Conservation (phyloP, 1,140 invertebrate species). For the Ceratitis capitata region DNA sequence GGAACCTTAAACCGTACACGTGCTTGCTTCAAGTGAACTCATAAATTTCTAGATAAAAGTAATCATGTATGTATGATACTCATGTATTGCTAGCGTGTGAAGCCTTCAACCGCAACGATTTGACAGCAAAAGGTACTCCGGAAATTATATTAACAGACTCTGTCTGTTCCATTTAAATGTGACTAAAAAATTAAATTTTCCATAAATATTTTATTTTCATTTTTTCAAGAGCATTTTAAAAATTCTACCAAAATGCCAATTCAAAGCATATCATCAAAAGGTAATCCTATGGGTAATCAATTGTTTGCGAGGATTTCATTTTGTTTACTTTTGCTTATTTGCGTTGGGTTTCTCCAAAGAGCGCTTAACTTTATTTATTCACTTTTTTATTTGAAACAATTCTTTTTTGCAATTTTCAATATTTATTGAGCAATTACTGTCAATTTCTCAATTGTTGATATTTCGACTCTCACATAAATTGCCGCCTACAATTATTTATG, state of each 20-base stretch:
- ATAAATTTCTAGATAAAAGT: no score
- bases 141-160: no score
- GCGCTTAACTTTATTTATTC: not conserved
- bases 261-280: not conserved
- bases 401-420: not conserved
- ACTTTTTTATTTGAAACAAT: not conserved
- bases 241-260: not conserved
- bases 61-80: no score
- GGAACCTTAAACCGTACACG: no score
- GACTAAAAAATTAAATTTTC: no score
- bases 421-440: conserved; percentile 29
- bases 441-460: not conserved
- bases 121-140: no score
- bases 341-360: not conserved
- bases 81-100: no score
- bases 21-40: no score
- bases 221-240: no score
- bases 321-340: not conserved
- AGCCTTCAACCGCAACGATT: no score
- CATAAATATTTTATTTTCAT: not conserved
- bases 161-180: no score
- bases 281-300: not conserved
- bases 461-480: not conserved
- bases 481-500: not conserved
- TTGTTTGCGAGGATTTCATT: no score